Evolutionary conservation across 2,888 invertebrate genomes (phyloP).

Genomic region (Trypoxylon attenuatum): DNA sequence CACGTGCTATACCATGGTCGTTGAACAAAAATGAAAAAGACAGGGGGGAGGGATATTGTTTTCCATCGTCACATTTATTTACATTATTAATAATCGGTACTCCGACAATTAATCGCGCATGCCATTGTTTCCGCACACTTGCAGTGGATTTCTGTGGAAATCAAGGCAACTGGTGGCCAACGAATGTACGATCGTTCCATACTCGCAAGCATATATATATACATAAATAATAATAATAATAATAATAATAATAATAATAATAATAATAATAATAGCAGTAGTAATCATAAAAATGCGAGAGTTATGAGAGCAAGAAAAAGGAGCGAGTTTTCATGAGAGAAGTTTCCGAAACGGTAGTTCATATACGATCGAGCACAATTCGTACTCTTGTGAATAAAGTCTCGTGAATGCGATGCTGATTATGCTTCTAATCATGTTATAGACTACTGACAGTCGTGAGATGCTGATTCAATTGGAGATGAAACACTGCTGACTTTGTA

Average conservation of each 20-base stretch:
- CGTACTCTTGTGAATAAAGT: too few species aligned
- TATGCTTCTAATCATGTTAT: neutral
- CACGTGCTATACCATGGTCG: too few species aligned
- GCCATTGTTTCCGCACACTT: too few species aligned
- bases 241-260: neutral
- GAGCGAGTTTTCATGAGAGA: too few species aligned
- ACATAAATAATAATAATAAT: neutral
- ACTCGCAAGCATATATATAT: neutral
- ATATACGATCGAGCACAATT: too few species aligned
- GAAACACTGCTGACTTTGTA: too few species aligned
- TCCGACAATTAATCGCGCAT: neutral
- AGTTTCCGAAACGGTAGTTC: too few species aligned
- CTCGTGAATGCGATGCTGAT: neutral
- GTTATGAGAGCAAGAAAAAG: neutral
- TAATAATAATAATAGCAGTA: neutral
- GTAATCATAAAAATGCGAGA: neutral
- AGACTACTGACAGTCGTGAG: too few species aligned
- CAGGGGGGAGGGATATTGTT: neutral
- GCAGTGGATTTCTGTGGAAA: neutral
- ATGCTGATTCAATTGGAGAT: too few species aligned
- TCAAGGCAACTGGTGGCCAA: neutral
- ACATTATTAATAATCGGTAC: neutral
- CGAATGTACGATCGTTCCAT: neutral
- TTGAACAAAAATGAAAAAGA: too few species aligned
- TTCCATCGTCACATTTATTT: neutral